Percentiles rank a stretch among this genome's conserved stretches.
These are phyloP conservation scores for Furnarius figulus DNA, from an alignment of 2,113 vertebrate genomes.

Conservation along the genomic window DNA sequence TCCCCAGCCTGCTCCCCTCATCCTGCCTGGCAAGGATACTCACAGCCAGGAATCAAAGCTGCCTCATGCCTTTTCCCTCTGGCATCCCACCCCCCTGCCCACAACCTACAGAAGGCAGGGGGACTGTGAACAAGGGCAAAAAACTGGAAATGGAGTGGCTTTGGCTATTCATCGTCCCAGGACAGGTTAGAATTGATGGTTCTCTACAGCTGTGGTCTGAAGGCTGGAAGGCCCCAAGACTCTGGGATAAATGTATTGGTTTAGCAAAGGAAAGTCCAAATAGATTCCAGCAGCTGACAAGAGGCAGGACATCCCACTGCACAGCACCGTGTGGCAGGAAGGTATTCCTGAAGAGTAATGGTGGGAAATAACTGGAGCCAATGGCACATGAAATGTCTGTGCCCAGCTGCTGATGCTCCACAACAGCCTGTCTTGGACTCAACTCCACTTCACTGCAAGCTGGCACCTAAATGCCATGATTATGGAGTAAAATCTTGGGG, in stretches of 20 bases:
- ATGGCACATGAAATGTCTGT: fast-evolving
- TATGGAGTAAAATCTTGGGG: background rate
- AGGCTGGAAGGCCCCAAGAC: background rate
- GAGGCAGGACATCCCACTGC: background rate
- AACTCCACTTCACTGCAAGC: background rate
- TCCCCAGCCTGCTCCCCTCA: background rate
- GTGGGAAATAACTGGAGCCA: background rate
- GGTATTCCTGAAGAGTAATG: background rate
- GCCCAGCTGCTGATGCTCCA: background rate
- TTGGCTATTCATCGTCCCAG: background rate
- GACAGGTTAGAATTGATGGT: background rate
- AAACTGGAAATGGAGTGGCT: background rate
- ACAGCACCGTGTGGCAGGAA: fast-evolving
- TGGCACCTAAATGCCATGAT: background rate
- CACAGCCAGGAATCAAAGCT: background rate
- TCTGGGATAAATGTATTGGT: background rate
- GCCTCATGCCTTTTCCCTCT: background rate
- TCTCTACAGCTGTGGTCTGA: background rate
- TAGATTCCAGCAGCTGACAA: background rate
- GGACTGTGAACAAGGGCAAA: background rate
- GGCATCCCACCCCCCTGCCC: background rate
- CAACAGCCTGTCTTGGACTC: background rate
- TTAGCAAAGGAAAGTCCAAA: background rate
- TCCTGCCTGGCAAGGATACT: fast-evolving
- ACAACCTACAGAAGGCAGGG: background rate